phyloP scores from a whole-genome alignment of 1,140 invertebrate species.

The Zeugodacus cucurbitae region DNA sequence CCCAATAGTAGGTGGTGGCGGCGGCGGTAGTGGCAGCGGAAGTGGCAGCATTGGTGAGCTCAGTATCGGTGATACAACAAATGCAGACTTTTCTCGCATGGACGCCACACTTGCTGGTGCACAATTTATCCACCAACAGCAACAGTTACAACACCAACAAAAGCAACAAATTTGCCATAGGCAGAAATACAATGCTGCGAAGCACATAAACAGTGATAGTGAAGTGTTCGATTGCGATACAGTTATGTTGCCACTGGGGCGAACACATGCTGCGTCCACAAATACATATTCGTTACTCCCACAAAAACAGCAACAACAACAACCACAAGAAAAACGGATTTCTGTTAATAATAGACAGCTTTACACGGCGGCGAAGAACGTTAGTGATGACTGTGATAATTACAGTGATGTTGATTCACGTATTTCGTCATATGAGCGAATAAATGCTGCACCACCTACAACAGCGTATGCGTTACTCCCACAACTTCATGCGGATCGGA shows the following conservation, averaged over 20 bases:
- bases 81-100: background rate
- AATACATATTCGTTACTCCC: background rate
- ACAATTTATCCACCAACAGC: slow-evolving; percentile 24
- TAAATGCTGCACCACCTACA: background rate
- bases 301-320: background rate
- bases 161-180: background rate
- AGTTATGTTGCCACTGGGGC: background rate
- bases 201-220: background rate
- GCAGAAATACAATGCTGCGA: slow-evolving; percentile 2
- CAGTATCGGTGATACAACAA: background rate
- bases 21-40: slow-evolving; percentile 19
- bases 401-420: background rate
- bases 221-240: background rate
- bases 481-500: background rate
- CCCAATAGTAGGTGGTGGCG: slow-evolving; percentile 1
- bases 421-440: background rate
- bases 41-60: slow-evolving; percentile 21
- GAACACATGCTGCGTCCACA: background rate
- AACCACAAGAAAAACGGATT: background rate
- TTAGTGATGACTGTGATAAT: background rate
- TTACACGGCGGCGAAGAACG: background rate
- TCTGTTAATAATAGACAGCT: background rate
- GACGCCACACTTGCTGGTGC: background rate
- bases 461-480: background rate
- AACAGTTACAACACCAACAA: background rate